Base-by-base conservation (phyloP, 1,140 invertebrate species). In the Hypsibius dujardini region DNA sequence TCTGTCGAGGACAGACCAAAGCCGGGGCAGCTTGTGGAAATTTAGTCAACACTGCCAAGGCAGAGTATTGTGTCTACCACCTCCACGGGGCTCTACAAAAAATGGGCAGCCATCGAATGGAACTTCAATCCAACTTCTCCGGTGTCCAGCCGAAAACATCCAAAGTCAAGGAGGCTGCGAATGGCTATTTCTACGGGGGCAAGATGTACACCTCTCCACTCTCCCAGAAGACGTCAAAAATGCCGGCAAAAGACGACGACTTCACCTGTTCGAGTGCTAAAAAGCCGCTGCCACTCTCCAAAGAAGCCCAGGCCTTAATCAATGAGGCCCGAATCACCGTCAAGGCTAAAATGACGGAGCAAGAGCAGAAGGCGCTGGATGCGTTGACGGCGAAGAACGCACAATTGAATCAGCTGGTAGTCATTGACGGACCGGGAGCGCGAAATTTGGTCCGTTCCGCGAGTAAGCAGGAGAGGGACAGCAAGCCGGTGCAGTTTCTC, bases 171-270 rank as follows among this genome's bases (percentile, higher is more conserved):
- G 7, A 67, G 45, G 62, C 45, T 12, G 62, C 62, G 3, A 3
- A 67, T 67, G 62, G 62, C 3, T 67, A 67, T 42, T 14, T 67
- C 62, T 67, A 67, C 42, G 62, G 62, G 12, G 62, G 62, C 3
- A 67, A 67, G 62, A 7, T 67, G 62, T 67, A 14, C 62, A 42
- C 62, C 3, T 3, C 7, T 3, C 62, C 62, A 42, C 62, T 7
- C 42, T 42, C 42, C 62, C 7, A 3, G 45, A n/a, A n/a, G n/a
- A n/a, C n/a, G n/a, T n/a, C n/a, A n/a, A n/a, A n/a, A n/a, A n/a
- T n/a, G n/a, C n/a, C n/a, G n/a, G n/a, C n/a, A n/a, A n/a, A n/a
- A n/a, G n/a, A n/a, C n/a, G n/a, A n/a, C n/a, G n/a, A n/a, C n/a
- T n/a, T n/a, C n/a, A n/a, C n/a, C n/a, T n/a, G n/a, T n/a, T 56